Conservation (phyloP, 2,113 vertebrate genomes). For the Neomonachus schauinslandi region DNA sequence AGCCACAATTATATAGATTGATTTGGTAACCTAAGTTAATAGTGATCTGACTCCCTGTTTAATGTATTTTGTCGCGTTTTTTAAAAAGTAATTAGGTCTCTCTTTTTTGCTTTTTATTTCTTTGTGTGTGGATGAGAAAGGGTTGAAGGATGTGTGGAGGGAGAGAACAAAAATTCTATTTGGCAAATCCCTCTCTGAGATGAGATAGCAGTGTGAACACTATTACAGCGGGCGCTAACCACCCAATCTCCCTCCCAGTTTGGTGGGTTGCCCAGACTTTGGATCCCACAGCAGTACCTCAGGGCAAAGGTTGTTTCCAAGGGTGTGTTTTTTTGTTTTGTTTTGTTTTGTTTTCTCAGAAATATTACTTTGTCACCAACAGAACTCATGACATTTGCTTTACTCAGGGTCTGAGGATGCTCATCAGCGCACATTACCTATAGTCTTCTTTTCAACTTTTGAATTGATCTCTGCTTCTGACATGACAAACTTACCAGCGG, state of each 20-base stretch:
- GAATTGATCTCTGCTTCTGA: not conserved
- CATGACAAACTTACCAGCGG: not conserved
- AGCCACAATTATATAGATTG: constrained; percentile 65
- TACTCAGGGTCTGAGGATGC: not conserved
- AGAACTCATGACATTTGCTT: not conserved
- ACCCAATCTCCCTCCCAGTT: not conserved
- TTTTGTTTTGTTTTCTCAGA: not conserved
- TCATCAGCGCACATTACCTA: not conserved
- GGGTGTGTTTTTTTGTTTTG: not conserved
- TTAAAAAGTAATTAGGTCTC: constrained; percentile 71
- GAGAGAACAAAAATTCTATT: constrained; percentile 49
- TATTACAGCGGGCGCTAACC: not conserved
- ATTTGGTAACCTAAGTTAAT: constrained; percentile 57
- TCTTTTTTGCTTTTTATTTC: constrained; percentile 73
- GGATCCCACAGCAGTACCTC: not conserved
- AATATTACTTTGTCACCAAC: not conserved
- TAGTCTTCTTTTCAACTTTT: not conserved
- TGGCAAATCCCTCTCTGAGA: constrained; percentile 53
- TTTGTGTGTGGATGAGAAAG: not conserved
- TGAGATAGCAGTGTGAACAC: constrained; percentile 34
- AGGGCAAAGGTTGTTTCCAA: not conserved
- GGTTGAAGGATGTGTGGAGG: not conserved
- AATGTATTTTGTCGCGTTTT: not conserved
- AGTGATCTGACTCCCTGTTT: constrained; percentile 46
- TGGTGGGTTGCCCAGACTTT: not conserved